Conservation (phyloP, 92 coral and sea anemone species). For the Palythoa heliodiscus region DNA sequence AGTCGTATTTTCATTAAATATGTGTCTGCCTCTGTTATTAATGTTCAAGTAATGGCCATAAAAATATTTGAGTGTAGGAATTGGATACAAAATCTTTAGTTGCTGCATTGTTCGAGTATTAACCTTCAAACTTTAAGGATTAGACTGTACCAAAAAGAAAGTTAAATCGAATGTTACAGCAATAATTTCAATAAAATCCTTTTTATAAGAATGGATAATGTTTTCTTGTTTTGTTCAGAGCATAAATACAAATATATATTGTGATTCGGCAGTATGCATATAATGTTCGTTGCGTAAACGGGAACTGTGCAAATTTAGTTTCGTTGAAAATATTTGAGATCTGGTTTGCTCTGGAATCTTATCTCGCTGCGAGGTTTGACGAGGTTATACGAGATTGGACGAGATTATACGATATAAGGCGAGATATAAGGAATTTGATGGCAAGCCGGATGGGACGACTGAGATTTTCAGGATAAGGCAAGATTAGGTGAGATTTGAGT, state of each 20-base stretch:
- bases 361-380: too few relatives aligned
- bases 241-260: constrained; percentile 24
- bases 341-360: too few relatives aligned
- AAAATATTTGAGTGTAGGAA: constrained; percentile 23
- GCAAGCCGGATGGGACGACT: too few relatives aligned
- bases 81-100: constrained; percentile 13
- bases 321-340: not conserved
- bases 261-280: constrained; percentile 7
- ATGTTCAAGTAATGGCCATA: constrained; percentile 10
- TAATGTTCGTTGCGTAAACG: not conserved
- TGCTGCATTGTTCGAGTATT: constrained; percentile 7
- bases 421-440: too few relatives aligned
- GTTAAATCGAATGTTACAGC: not conserved
- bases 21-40: constrained; percentile 8
- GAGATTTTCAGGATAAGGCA: too few relatives aligned
- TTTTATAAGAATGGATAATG: not conserved
- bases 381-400: too few relatives aligned
- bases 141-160: too few relatives aligned
- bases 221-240: not conserved
- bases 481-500: too few relatives aligned
- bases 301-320: not conserved
- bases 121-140: not conserved
- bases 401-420: too few relatives aligned
- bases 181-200: not conserved
- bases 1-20: constrained; percentile 22